Evolutionary conservation across 2,113 vertebrate species (phyloP), one percentile per base, ranked within the genome.

Genomic region (Pteropus alecto): DNA sequence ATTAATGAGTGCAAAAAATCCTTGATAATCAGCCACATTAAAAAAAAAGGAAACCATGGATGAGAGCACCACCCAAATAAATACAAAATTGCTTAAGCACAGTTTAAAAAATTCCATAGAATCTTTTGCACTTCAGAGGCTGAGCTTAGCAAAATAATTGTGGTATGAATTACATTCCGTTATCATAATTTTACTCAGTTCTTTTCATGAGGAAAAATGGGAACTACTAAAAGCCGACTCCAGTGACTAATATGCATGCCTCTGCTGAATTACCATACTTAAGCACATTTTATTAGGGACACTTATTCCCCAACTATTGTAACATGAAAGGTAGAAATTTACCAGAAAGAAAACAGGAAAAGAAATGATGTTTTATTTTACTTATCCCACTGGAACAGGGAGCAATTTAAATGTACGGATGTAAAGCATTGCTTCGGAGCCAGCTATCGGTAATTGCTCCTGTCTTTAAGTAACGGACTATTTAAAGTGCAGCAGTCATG

Each of bases 91-190:
- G 33, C 30, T 93, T 96, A 94, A 85, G 41, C 28, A 51, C 43
- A 26, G 54, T 73, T 96, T 90, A 10, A 21, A 93, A 96, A 82
- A 73, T 70, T 86, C 7, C 48, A 58, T n/a, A 76, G 18, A 81
- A 41, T 28, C 58, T 87, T 90, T 81, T 88, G 33, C 6, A 63
- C 65, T 79, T 76, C 51, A 88, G 41, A 94, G 15, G 35, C 71
- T 96, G 48, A 83, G 38, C 74, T 97, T 97, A 97, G 87, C 93
- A 98, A 97, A 98, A 95, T 93, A 91, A 58, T 51, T 93, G 84
- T 85, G 56, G 74, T 96, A 96, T 97, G 81, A 81, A 48, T 90
- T 98, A 95, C 56, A 81, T 77, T 4, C 0, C 94, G 26, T 97
- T 90, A 98, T 73, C 14, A 8, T 48, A 86, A 60, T 96, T 97